These are phyloP conservation scores for Trachelus tabidus DNA, from an alignment of 2,888 invertebrate genomes.

Conservation along the genomic window DNA sequence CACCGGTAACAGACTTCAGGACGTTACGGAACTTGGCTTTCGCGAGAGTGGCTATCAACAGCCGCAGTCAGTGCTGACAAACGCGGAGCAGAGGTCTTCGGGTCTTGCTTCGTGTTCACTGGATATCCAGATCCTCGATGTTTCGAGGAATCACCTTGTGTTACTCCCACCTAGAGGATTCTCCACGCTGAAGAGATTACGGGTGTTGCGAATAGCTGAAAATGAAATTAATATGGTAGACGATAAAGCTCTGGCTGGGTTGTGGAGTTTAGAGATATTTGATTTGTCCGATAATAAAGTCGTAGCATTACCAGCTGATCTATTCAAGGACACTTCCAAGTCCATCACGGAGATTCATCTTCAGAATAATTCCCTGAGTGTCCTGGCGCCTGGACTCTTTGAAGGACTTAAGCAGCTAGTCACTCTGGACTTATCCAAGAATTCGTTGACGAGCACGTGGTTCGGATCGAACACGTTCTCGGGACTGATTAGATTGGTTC, in stretches of 20 bases:
- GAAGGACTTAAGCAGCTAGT: slow-evolving; percentile 83
- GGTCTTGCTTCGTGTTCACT: slow-evolving; percentile 71
- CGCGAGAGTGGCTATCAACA: slow-evolving; percentile 74
- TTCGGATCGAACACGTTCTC: slow-evolving; percentile 84
- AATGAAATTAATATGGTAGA: slow-evolving; percentile 89
- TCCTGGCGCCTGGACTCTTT: slow-evolving; percentile 83
- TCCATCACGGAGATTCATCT: slow-evolving; percentile 86
- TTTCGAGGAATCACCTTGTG: slow-evolving; percentile 84
- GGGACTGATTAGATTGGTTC: slow-evolving; percentile 84
- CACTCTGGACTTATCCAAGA: slow-evolving; percentile 82
- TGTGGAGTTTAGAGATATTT: slow-evolving; percentile 82
- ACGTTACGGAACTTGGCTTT: slow-evolving; percentile 85
- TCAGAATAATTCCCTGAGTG: slow-evolving; percentile 88
- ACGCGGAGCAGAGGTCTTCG: slow-evolving; percentile 55
- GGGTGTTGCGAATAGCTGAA: slow-evolving; percentile 82
- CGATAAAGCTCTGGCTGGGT: slow-evolving; percentile 80
- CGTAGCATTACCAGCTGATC: slow-evolving; percentile 82
- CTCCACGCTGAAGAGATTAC: slow-evolving; percentile 77
- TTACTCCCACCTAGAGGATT: slow-evolving; percentile 83
- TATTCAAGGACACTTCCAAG: slow-evolving; percentile 80
- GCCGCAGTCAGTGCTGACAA: slow-evolving; percentile 67
- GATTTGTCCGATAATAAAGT: slow-evolving; percentile 90
- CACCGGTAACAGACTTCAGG: slow-evolving; percentile 85
- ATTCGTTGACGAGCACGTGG: slow-evolving; percentile 86
- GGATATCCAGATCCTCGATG: slow-evolving; percentile 82